Percentiles rank a stretch among this genome's conserved stretches.
Conservation (phyloP, 2,113 vertebrate species). For the Microcebus jonahi region DNA sequence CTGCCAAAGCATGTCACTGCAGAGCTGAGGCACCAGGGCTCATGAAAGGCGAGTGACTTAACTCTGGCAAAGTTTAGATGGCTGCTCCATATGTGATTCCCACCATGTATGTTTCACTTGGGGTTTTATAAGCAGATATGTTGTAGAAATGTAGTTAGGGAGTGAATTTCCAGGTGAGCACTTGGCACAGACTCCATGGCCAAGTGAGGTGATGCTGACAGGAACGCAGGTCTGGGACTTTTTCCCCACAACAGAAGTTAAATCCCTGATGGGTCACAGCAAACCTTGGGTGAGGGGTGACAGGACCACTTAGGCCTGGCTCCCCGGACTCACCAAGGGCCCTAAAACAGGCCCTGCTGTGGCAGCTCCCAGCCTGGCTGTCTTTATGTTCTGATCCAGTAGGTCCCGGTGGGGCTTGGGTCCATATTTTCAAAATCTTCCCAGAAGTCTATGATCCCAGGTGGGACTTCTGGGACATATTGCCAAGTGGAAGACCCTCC, state of each 20-base stretch:
- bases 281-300: neutral
- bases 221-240: neutral
- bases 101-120: too few species aligned
- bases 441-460: neutral
- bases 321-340: neutral
- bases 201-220: accelerated
- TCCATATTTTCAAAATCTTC: neutral
- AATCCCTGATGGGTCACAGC: neutral
- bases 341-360: neutral
- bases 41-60: neutral
- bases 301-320: neutral
- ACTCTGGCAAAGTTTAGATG: neutral
- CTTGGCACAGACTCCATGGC: neutral
- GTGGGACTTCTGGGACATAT: neutral
- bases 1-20: neutral
- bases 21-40: neutral
- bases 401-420: neutral
- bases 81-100: neutral
- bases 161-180: neutral
- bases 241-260: neutral
- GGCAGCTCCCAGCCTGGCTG: neutral
- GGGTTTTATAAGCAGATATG: neutral
- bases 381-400: neutral
- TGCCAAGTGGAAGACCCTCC: neutral
- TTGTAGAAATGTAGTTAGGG: neutral